Evolutionary conservation across 2,797 vertebrate species (phyloP), one percentile per base, ranked within the genome.

Genomic region (Peromyscus aztecus): DNA sequence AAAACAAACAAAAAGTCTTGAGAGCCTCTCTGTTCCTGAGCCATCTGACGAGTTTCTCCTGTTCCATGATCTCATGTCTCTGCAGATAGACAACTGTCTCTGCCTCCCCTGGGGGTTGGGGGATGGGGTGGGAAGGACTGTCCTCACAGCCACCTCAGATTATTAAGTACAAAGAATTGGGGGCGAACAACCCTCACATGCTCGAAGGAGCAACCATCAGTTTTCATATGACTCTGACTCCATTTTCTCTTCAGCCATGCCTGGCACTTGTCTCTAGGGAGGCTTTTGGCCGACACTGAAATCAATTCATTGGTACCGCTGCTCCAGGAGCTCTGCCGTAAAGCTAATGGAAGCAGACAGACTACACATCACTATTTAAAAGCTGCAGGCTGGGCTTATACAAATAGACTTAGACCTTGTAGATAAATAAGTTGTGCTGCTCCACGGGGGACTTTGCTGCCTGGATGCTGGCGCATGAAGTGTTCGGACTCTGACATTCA

Each of bases 271-370:
- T 34, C 81, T 82, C 61, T 49, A 91, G 94, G 61, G 49, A 82
- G 92, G 57, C 27, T 90, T 83, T 73, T 69, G 67, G 81, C 61
- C 85, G 77, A 82, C 55, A 69, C 8, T 57, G 80, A 43, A 95
- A 96, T 93, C 31, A 43, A 82, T 93, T 95, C 67, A 67, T 90
- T 94, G 95, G 63, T 88, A 95, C 87, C 37, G 55, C n/a, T 52
- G 40, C 94, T 87, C n/a, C 46, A 40, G 95, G 59, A 84, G 27
- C 17, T 76, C 84, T 69, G 59, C 93, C 31, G 4, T 90, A 55
- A 55, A 83, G 55, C 49, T 94, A 95, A 96, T 88, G 77, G 87
- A 75, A 91, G 55, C 10, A 95, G 93, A 95, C 89, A 97, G 94
- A 57, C 46, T 52, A 71, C 69, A 80, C 24, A 90, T 88, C 91